Conservation (phyloP, 2,797 vertebrate genomes). For the Sphenopsis melanotis region DNA sequence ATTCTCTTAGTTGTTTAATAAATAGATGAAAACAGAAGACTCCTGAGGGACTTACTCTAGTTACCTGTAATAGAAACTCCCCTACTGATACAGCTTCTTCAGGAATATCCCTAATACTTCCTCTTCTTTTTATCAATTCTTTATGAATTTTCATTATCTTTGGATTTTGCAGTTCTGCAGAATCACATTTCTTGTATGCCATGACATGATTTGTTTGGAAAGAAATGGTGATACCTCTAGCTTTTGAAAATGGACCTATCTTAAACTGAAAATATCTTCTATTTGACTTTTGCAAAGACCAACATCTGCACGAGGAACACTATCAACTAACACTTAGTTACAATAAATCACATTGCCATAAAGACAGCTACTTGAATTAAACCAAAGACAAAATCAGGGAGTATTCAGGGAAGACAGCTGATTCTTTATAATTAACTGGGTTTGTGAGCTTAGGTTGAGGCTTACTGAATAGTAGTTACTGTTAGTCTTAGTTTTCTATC, state of each 20-base stretch:
- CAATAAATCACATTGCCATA: neutral
- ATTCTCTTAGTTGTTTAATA: slow-evolving; percentile 66
- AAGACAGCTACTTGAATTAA: neutral
- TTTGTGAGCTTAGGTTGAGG: neutral
- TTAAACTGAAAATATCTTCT: neutral
- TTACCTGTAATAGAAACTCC: slow-evolving; percentile 64
- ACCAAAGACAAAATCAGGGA: neutral
- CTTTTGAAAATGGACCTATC: neutral
- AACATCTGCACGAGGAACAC: neutral
- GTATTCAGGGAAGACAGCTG: neutral
- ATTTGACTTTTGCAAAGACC: neutral
- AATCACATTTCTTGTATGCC: neutral
- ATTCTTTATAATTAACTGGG: neutral
- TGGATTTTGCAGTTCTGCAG: neutral
- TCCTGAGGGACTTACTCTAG: slow-evolving; percentile 45
- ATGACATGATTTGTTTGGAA: neutral
- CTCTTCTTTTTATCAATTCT: slow-evolving; percentile 42
- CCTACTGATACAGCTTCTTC: slow-evolving; percentile 40
- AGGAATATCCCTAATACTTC: slow-evolving; percentile 29
- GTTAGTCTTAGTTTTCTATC: neutral
- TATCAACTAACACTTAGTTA: neutral
- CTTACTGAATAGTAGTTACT: neutral
- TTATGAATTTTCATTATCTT: slow-evolving; percentile 51
- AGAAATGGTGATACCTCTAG: neutral
- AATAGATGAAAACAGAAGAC: slow-evolving; percentile 68